Base-by-base conservation (phyloP, 2,888 invertebrate species). In the Merodon equestris region DNA sequence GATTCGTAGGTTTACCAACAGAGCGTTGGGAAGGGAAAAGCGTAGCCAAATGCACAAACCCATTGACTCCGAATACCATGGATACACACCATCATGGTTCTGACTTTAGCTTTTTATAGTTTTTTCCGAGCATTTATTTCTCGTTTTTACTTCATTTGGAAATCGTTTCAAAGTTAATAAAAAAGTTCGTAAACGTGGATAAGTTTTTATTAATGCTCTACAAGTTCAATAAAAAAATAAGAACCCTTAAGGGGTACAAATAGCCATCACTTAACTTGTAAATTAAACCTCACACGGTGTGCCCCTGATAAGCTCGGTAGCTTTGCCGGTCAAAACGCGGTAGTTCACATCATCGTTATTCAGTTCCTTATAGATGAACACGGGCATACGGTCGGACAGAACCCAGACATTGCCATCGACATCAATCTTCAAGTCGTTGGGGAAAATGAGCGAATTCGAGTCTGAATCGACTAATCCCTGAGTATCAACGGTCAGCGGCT, bases 351-450 rank as follows among this genome's bases (percentile, higher is more conserved):
- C 92, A 42, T 92, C 91, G 18, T 92, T 90, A 85, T 94, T 92
- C 60, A 95, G 88, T 9, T 90, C 89, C 82, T 90, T 90, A 87
- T 92, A 92, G 54, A 95, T 88, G 86, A 94, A 95, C 9, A 91
- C 90, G 0, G 95, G 94, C 91, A 95, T 92, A 83, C 91, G 92
- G 86, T 96, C 95, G 0, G 94, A 93, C 1, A 96, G 90, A 12
- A 95, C 91, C 95, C 95, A 96, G 9, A 95, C 83, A 47, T 91
- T 90, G 50, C 92, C 92, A 12, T 92, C 91, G 18, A 86, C 85
- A 82, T 93, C 93, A 57, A 93, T 91, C 90, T 93, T 93, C 71
- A 96, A 85, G 84, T 96, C 96, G 84, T 95, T 95, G 9, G 95
- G 94, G 86, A 95, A 96, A 61, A 94, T 91, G 74, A 94, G 89